These are phyloP conservation scores for Cariama cristata DNA, from an alignment of 2,113 vertebrate genomes.

Conservation along the genomic window DNA sequence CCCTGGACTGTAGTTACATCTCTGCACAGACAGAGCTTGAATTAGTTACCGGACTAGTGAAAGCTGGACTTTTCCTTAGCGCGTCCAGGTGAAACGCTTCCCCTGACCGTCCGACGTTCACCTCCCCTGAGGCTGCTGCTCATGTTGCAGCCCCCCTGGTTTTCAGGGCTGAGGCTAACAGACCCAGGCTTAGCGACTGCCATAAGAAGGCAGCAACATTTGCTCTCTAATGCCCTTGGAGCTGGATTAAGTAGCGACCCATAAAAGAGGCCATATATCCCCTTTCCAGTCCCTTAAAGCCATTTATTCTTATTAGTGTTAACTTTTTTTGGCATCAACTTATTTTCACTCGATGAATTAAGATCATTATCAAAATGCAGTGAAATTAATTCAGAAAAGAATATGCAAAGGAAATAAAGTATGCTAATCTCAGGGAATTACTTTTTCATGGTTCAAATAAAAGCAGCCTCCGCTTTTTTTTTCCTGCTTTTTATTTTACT, in stretches of 20 bases:
- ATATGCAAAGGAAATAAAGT: slow-evolving; percentile 17
- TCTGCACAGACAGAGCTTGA: background rate
- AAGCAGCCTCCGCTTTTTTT: background rate
- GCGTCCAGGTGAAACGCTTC: accelerated
- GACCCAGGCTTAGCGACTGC: background rate
- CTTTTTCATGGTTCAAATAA: slow-evolving; percentile 25
- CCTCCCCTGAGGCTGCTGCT: background rate
- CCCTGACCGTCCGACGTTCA: accelerated
- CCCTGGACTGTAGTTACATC: background rate
- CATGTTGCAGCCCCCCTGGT: background rate
- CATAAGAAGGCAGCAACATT: background rate
- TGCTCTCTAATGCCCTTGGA: background rate
- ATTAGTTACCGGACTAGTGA: background rate
- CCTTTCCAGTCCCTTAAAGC: background rate
- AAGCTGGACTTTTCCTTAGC: background rate
- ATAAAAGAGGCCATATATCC: background rate
- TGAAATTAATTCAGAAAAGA: slow-evolving; percentile 39
- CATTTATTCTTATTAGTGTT: background rate
- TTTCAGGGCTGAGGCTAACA: background rate
- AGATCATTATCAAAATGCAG: slow-evolving; percentile 20
- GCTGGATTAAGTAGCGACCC: background rate
- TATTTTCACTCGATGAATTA: background rate
- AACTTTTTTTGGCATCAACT: background rate
- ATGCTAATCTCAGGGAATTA: slow-evolving; percentile 24
- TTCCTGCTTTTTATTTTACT: slow-evolving; percentile 24